phyloP scores from a whole-genome alignment of 1,140 invertebrate species.

The Tenebrio molitor region DNA sequence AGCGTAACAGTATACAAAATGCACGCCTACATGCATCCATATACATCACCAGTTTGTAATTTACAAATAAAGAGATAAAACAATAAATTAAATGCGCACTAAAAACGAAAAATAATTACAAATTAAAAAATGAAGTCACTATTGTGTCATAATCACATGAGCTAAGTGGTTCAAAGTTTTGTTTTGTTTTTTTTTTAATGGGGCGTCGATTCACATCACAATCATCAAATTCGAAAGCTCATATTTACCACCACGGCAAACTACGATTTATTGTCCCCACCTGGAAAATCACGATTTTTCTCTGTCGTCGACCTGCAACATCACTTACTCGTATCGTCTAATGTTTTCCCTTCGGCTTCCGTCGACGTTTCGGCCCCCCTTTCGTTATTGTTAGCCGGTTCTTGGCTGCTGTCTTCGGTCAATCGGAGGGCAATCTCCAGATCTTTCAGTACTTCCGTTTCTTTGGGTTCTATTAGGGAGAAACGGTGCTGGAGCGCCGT shows the following conservation, averaged over 20 bases:
- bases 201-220: slow-evolving; percentile 56
- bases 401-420: slow-evolving; percentile 67
- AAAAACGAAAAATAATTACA: slow-evolving; percentile 58
- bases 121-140: slow-evolving; percentile 25
- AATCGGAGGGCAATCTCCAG: slow-evolving; percentile 81
- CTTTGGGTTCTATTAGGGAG: slow-evolving; percentile 94
- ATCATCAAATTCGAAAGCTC: slow-evolving; percentile 45
- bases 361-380: slow-evolving; percentile 40
- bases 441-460: slow-evolving; percentile 94
- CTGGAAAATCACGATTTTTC: slow-evolving; percentile 50
- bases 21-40: slow-evolving; percentile 5
- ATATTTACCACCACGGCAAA: slow-evolving; percentile 47
- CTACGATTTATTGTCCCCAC: slow-evolving; percentile 63
- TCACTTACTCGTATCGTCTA: slow-evolving; percentile 42
- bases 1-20: slow-evolving; percentile 31
- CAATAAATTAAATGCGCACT: slow-evolving; percentile 53
- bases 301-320: background rate
- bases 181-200: no score
- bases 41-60: slow-evolving; percentile 23
- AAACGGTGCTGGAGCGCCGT: slow-evolving; percentile 91
- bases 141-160: slow-evolving; percentile 61
- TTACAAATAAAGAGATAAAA: slow-evolving; percentile 51
- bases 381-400: slow-evolving; percentile 53
- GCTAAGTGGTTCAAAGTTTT: slow-evolving; percentile 52
- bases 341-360: slow-evolving; percentile 38